Conservation (phyloP, 2,113 vertebrate genomes). For the Paramormyrops kingsleyae region DNA sequence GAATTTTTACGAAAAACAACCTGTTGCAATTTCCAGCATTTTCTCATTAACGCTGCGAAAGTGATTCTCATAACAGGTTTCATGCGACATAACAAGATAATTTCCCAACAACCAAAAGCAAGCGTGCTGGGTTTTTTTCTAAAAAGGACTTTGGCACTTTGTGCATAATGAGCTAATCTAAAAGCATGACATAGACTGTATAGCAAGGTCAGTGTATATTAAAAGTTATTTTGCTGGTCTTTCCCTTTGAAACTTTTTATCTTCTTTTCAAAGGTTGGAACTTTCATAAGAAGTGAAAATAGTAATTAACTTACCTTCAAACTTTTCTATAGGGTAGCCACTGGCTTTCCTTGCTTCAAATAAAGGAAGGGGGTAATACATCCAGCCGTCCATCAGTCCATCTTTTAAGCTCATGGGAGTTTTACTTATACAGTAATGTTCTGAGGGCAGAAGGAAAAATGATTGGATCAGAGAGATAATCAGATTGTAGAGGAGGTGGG, state of each 20-base stretch:
- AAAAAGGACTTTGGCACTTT: background rate
- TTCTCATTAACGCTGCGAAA: slow-evolving; percentile 11
- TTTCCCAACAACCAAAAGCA: background rate
- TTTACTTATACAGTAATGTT: no score
- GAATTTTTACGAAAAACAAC: background rate
- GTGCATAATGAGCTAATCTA: slow-evolving; percentile 9
- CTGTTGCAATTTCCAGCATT: background rate
- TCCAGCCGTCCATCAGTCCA: background rate
- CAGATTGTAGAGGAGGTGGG: no score
- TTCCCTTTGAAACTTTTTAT: background rate
- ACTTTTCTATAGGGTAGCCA: background rate
- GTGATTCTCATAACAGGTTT: background rate
- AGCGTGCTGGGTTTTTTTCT: background rate
- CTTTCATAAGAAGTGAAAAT: background rate
- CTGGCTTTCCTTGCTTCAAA: background rate
- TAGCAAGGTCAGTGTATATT: background rate
- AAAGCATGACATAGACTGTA: background rate
- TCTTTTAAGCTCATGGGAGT: background rate
- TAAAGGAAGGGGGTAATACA: background rate
- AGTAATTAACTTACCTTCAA: background rate
- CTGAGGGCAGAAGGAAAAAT: no score
- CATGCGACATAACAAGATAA: background rate
- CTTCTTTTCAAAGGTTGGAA: background rate
- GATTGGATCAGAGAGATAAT: no score
- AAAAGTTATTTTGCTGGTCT: background rate